phyloP scores from a whole-genome alignment of 2,113 vertebrate species.

The Heliornis fulica region DNA sequence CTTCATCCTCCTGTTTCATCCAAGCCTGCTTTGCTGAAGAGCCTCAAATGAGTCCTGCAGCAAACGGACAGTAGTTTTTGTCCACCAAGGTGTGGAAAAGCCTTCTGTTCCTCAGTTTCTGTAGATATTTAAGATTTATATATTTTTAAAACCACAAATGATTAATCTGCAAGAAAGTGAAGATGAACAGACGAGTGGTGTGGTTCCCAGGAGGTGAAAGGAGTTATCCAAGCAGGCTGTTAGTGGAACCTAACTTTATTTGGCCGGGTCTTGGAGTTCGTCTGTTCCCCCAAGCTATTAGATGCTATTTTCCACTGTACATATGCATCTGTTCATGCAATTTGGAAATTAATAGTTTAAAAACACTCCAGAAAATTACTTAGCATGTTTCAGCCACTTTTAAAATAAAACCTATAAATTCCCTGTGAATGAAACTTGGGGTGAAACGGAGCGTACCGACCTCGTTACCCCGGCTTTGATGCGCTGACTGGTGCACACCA shows the following conservation, averaged over 20 bases:
- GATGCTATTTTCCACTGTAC: slow-evolving; percentile 53
- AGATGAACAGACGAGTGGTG: neutral
- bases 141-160: slow-evolving; percentile 32
- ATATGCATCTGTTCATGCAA: slow-evolving; percentile 57
- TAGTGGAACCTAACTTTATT: slow-evolving; percentile 37
- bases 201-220: neutral
- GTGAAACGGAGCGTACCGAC: neutral
- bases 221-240: slow-evolving; percentile 26
- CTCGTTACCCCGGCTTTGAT: neutral
- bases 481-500: neutral
- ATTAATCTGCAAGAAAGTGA: slow-evolving; percentile 35
- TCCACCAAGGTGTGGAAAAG: slow-evolving; percentile 15
- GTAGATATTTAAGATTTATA: slow-evolving; percentile 14
- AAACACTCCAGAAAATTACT: slow-evolving; percentile 47
- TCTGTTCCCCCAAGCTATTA: neutral
- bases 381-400: slow-evolving; percentile 38
- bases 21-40: neutral
- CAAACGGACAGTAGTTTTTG: slow-evolving; percentile 24
- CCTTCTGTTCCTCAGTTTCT: slow-evolving; percentile 25
- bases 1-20: neutral
- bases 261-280: neutral
- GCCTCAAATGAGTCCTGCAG: neutral
- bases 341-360: slow-evolving; percentile 61
- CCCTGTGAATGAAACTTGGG: neutral
- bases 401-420: slow-evolving; percentile 62